A percentile compares a stretch with the other conserved stretches of the same genome.
phyloP scores from a whole-genome alignment of 2,113 vertebrate genomes.

The Ameiurus melas region DNA sequence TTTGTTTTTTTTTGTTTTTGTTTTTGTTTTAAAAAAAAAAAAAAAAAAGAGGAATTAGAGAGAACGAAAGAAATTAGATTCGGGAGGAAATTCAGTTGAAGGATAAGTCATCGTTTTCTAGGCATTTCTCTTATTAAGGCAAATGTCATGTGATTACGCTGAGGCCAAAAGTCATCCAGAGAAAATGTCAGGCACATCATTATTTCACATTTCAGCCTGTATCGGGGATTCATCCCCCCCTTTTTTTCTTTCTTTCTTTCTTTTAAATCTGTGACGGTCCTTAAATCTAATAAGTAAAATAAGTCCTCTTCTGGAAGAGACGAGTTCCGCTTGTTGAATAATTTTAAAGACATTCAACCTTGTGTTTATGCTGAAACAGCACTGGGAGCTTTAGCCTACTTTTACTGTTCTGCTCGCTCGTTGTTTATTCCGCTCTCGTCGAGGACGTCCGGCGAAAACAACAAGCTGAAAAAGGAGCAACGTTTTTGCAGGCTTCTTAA shows the following conservation, averaged over 20 bases:
- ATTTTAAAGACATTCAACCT: background rate
- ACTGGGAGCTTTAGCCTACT: conserved; percentile 1
- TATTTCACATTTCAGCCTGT: conserved; percentile 29
- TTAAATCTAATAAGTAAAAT: conserved; percentile 14
- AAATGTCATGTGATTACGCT: conserved; percentile 38
- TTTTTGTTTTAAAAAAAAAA: too few species aligned
- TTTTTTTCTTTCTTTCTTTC: background rate
- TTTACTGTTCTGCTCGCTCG: background rate
- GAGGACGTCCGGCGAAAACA: background rate
- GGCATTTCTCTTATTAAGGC: conserved; percentile 34
- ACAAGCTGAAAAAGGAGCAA: background rate
- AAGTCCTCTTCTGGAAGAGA: background rate
- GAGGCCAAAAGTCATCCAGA: conserved; percentile 21
- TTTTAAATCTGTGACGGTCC: background rate
- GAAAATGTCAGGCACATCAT: conserved; percentile 39
- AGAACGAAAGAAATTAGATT: background rate
- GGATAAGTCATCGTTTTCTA: background rate
- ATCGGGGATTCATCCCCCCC: background rate
- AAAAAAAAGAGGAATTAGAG: background rate
- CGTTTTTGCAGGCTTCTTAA: background rate
- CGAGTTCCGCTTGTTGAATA: background rate
- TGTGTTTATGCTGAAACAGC: background rate
- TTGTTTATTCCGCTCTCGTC: background rate
- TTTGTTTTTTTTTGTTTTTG: too few species aligned
- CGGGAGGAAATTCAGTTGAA: background rate